Evolutionary conservation across 2,797 vertebrate species (phyloP), one percentile per base, ranked within the genome.

Genomic region (Capromys pilorides): DNA sequence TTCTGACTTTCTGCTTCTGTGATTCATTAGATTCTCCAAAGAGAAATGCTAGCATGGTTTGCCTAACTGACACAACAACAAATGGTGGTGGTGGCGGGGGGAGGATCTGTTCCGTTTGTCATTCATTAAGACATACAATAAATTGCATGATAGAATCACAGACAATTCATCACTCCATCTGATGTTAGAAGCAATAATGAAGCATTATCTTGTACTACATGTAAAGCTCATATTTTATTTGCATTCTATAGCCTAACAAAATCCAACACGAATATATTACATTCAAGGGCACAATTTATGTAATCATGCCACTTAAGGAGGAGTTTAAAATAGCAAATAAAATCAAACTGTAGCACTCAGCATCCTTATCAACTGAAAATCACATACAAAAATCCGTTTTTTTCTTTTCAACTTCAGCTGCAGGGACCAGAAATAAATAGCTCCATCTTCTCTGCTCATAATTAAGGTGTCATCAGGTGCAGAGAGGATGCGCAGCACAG

Each of bases 301-400:
- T 95, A 97, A 97, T 97, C 96, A 96, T 51, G 80, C 87, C 88
- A 96, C 96, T 97, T 96, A 94, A 96, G 80, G 66, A 96, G 85
- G 79, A 73, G 97, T 97, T 96, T 97, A 96, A 97, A 97, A 97
- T 97, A 97, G 96, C 96, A 97, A 95, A 96, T 95, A 97, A 96
- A 97, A 97, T 96, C 92, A 93, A 96, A 95, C 79, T 69, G 80
- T 93, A 86, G 85, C 95, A 96, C 96, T 96, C 94, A 92, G 95
- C 95, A 94, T 95, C 94, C 96, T 95, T 96, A 95, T 95, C 95
- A 96, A 95, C 96, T 95, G 85, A 96, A 96, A 96, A 62, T 88
- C 90, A 98, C 99, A 62, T 98, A 99, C 99, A 98, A 99, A 99
- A 94, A 98, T 96, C 59, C 94, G 93, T 97, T 98, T 99, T 97